Conservation (phyloP, 2,888 invertebrate species). For the Polyploca ridens region DNA sequence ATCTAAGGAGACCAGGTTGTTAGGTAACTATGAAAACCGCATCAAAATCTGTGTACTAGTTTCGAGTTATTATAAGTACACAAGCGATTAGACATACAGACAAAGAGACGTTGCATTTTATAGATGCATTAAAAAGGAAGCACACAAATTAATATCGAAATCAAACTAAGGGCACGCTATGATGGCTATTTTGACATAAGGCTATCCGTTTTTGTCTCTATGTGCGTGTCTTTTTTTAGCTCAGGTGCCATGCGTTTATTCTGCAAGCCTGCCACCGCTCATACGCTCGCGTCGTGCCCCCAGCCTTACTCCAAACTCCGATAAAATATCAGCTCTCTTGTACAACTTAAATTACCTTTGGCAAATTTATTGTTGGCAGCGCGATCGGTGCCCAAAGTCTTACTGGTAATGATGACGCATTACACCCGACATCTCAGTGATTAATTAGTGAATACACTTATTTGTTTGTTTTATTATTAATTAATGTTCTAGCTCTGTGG, state of each 20-base stretch:
- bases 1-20: too few species aligned
- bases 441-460: background rate
- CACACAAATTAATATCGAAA: too few species aligned
- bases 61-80: too few species aligned
- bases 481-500: background rate
- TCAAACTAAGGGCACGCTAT: too few species aligned
- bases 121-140: too few species aligned
- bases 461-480: constrained; percentile 6
- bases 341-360: constrained; percentile 22
- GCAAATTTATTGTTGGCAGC: constrained; percentile 19
- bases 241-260: background rate
- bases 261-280: background rate
- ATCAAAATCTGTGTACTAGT: too few species aligned
- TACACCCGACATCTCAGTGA: background rate
- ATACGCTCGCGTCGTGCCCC: background rate
- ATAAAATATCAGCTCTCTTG: constrained; percentile 18
- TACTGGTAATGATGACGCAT: constrained; percentile 6
- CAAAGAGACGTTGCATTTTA: too few species aligned
- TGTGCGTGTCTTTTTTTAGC: too few species aligned
- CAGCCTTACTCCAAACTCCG: constrained; percentile 5
- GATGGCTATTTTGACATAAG: too few species aligned
- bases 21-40: too few species aligned
- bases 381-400: constrained; percentile 5
- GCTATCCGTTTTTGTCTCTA: too few species aligned
- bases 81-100: too few species aligned